A percentile compares a stretch with the other conserved stretches of the same genome.
Conservation (phyloP, 2,113 vertebrate species). For the Lycaon pictus region DNA sequence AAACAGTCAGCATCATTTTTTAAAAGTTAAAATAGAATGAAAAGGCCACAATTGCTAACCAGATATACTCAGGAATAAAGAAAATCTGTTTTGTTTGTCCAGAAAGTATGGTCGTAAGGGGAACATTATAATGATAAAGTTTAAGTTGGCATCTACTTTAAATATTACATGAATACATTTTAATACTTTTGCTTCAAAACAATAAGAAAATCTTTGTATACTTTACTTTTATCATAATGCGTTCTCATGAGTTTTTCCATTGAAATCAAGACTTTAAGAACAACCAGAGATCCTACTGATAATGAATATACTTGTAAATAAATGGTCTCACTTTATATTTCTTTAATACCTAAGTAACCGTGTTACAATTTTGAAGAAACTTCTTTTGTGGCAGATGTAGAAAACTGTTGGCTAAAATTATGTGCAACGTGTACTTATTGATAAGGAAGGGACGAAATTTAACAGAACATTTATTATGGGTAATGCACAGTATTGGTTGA, state of each 20-base stretch:
- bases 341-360: background rate
- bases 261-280: background rate
- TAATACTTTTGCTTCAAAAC: background rate
- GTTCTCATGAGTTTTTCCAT: background rate
- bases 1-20: background rate
- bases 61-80: background rate
- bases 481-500: background rate
- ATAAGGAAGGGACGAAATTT: background rate
- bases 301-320: constrained; percentile 15
- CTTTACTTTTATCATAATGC: background rate
- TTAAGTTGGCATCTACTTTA: background rate
- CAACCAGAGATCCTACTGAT: background rate
- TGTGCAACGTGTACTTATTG: background rate
- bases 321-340: background rate
- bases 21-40: background rate
- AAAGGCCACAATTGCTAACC: background rate
- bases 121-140: background rate
- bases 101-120: background rate
- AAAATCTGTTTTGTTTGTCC: background rate
- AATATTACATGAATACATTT: background rate
- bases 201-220: background rate
- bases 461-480: background rate
- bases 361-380: background rate
- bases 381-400: background rate
- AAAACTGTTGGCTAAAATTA: background rate